These are phyloP conservation scores for Buathra laborator DNA, from an alignment of 2,888 invertebrate genomes.

Conservation along the genomic window DNA sequence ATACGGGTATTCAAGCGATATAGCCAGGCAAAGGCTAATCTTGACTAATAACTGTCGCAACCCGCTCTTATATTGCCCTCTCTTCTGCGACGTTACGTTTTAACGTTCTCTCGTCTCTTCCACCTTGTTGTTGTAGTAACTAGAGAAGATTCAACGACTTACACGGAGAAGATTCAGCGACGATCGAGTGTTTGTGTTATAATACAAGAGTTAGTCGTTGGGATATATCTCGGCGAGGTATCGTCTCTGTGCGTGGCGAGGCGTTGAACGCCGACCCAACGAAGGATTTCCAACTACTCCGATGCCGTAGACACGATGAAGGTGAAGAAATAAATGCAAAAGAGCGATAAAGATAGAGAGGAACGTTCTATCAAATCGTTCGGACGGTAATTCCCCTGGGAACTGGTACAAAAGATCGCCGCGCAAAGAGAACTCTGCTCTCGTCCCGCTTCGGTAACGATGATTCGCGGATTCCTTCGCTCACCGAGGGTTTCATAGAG, in stretches of 20 bases:
- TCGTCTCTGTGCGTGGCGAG: conserved; percentile 14
- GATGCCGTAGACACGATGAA: background rate
- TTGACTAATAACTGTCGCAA: conserved; percentile 83
- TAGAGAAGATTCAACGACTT: conserved; percentile 14
- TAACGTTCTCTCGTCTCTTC: conserved; percentile 33
- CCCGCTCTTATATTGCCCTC: conserved; percentile 32
- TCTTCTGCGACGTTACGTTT: conserved; percentile 43
- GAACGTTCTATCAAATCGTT: conserved; percentile 60
- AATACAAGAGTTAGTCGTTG: conserved; percentile 15
- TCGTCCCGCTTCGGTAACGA: conserved; percentile 61
- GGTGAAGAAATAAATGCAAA: background rate
- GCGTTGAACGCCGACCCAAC: conserved; percentile 31
- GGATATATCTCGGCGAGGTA: background rate
- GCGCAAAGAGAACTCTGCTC: conserved; percentile 35
- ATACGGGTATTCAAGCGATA: conserved; percentile 38
- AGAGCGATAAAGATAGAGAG: conserved; percentile 10
- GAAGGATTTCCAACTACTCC: conserved; percentile 3
- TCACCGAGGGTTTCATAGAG: conserved; percentile 26
- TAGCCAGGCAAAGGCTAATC: conserved; percentile 75
- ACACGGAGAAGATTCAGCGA: conserved; percentile 7
- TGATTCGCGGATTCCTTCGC: conserved; percentile 61
- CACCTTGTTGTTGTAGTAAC: conserved; percentile 32
- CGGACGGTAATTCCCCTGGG: conserved; percentile 68
- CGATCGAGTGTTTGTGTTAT: conserved; percentile 37
- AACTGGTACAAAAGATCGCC: conserved; percentile 65